A percentile compares a stretch with the other conserved stretches of the same genome.
Evolutionary conservation across 2,888 invertebrate species (phyloP).

Genomic region (Rhimphoctona megacephalus): DNA sequence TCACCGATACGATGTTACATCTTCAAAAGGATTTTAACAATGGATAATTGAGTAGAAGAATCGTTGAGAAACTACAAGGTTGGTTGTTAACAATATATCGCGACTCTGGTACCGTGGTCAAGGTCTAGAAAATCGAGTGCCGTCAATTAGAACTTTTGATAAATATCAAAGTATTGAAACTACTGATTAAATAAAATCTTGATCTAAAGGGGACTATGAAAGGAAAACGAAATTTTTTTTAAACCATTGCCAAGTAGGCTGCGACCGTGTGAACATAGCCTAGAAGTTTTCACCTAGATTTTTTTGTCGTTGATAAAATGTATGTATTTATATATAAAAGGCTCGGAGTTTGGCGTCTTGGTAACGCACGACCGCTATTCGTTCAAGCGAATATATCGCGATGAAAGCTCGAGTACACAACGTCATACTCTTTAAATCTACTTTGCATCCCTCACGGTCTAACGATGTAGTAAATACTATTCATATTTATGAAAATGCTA

Average conservation of each 20-base stretch:
- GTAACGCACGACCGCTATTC: conserved; percentile 66
- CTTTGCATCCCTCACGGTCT: conserved; percentile 50
- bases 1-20: neutral
- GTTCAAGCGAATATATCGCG: conserved; percentile 65
- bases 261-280: conserved; percentile 48
- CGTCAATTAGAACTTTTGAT: conserved; percentile 10
- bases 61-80: conserved; percentile 15
- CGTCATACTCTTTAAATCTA: conserved; percentile 51
- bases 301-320: conserved; percentile 26
- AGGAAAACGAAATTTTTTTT: conserved; percentile 17
- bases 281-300: conserved; percentile 55
- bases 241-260: conserved; percentile 55
- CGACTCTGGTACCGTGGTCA: neutral
- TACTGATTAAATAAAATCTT: neutral
- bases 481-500: conserved; percentile 15
- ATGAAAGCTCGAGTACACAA: conserved; percentile 67
- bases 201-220: neutral
- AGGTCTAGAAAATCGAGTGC: conserved; percentile 4
- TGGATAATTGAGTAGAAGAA: conserved; percentile 25
- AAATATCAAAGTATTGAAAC: conserved; percentile 3
- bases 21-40: neutral
- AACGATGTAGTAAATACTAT: conserved; percentile 28
- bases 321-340: conserved; percentile 10
- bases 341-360: conserved; percentile 43
- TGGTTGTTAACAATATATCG: conserved; percentile 16